Evolutionary conservation across 2,797 vertebrate genomes (phyloP), one percentile per base, ranked within the genome.

Genomic region (Coregonus sp.): DNA sequence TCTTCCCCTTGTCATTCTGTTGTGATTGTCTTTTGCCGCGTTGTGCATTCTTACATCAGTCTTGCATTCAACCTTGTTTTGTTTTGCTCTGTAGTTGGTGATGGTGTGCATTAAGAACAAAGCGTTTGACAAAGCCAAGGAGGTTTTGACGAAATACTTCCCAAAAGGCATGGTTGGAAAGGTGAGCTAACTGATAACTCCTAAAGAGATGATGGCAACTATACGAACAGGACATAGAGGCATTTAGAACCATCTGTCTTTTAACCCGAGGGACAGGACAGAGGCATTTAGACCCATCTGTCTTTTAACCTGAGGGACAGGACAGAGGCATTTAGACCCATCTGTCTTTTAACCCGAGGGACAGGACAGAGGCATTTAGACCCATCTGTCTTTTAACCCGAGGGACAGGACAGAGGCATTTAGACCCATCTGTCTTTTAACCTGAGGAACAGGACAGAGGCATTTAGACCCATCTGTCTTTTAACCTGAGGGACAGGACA

Each of bases 61-160:
- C 7, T 14, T 12, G 33, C 25, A 20, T 31, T 7, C 5, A 29
- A 7, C 12, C 6, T 52, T 61, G 40, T 51, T 1, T 35, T 25
- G n/a, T 74, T 77, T 72, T 84, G 5, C 78, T 75, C 20, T 81
- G 66, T 70, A 95, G 94, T 80, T 92, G 4, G 79, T 95, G 40
- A 74, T 71, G n/a, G 70, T 90, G 61, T 91, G 89, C 3, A 91
- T 95, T 7, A 92, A 89, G 78, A 88, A 89, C 61, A 75, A 66
- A 0, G 12, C 87, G 12, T 94, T 93, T 88, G 88, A 86, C 15
- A 90, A 85, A 84, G 94, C 94, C 5, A 83, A 89, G 37, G 77
- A 90, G 16, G 59, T 89, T 50, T 72, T 95, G 47, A 76, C 29
- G 0, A 87, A 86, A 82, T 59, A 92, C 71, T 94, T 94, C 66